A percentile compares a stretch with the other conserved stretches of the same genome.
Conservation (phyloP, 2,797 vertebrate species). For the Peromyscus attwateri region DNA sequence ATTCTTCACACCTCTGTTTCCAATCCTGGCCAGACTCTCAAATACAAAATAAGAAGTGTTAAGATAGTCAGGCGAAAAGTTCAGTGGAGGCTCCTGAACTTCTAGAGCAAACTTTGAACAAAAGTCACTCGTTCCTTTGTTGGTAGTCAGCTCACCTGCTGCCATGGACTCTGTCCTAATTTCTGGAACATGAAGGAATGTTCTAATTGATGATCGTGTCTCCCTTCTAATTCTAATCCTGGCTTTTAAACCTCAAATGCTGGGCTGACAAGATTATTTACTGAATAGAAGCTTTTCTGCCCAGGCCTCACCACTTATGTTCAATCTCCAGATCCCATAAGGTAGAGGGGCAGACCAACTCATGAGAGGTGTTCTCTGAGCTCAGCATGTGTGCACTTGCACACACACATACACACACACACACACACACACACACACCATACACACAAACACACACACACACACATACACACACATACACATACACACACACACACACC, state of each 20-base stretch:
- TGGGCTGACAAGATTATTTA: neutral
- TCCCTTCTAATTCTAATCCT: constrained; percentile 41
- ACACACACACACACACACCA: neutral
- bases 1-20: constrained; percentile 80
- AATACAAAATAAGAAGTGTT: constrained; percentile 70
- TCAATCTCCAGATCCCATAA: neutral
- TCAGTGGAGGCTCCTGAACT: constrained; percentile 58
- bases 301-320: neutral
- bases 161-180: neutral
- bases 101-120: constrained; percentile 66
- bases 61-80: constrained; percentile 76
- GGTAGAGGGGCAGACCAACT: neutral
- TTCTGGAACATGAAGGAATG: constrained; percentile 56
- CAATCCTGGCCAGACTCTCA: constrained; percentile 74
- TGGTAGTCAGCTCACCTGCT: neutral
- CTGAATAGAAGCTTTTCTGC: neutral
- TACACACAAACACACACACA: neutral
- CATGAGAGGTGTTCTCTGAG: neutral
- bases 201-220: constrained; percentile 4
- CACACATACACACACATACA: neutral
- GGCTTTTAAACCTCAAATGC: constrained; percentile 27
- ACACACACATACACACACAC: no score
- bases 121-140: constrained; percentile 49
- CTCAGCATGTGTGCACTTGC: neutral
- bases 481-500: neutral